Conservation (phyloP, 2,113 vertebrate genomes). For the Oceanites oceanicus region DNA sequence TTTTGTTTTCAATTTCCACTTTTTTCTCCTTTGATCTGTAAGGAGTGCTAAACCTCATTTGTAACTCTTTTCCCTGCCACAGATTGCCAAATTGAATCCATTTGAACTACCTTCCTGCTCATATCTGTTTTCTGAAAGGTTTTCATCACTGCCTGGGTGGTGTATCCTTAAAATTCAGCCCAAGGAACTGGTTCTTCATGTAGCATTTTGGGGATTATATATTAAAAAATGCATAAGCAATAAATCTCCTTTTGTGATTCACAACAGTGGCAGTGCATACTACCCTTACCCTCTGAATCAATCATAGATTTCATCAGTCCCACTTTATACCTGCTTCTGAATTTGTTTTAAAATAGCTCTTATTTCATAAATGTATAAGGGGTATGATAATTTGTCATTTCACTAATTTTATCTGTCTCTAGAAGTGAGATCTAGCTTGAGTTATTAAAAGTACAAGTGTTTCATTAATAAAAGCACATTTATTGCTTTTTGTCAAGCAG, state of each 20-base stretch:
- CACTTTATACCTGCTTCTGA: slow-evolving; percentile 4
- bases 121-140: slow-evolving; percentile 27
- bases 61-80: neutral
- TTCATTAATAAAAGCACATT: neutral
- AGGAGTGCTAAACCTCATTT: slow-evolving; percentile 1
- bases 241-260: slow-evolving; percentile 17
- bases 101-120: slow-evolving; percentile 27
- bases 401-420: neutral
- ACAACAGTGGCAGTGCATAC: neutral
- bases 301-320: slow-evolving; percentile 32
- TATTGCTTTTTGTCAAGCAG: neutral
- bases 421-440: neutral
- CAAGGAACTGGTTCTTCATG: neutral
- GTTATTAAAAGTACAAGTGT: slow-evolving; percentile 13
- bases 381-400: neutral
- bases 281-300: slow-evolving; percentile 9
- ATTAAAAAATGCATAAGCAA: slow-evolving; percentile 47
- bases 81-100: slow-evolving; percentile 28
- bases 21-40: neutral
- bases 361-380: neutral
- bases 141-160: neutral
- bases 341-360: slow-evolving; percentile 40
- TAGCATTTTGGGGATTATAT: slow-evolving; percentile 33
- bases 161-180: slow-evolving; percentile 25
- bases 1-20: neutral